Conservation (phyloP, 2,113 vertebrate genomes). For the Chitala chitala region DNA sequence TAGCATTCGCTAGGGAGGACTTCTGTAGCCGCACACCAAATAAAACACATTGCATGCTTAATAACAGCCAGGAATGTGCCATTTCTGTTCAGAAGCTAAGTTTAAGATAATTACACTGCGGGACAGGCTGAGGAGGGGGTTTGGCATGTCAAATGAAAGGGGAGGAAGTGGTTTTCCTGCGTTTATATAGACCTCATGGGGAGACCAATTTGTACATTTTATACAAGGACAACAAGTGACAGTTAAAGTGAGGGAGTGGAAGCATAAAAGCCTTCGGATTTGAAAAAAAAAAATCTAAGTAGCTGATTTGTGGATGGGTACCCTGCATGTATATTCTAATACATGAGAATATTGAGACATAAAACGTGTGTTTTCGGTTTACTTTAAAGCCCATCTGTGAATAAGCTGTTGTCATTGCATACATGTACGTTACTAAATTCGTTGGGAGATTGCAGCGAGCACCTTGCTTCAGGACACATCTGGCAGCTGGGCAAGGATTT, state of each 20-base stretch:
- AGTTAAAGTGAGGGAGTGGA: constrained; percentile 14
- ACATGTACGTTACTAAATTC: too few relatives aligned
- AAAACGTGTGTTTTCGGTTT: too few relatives aligned
- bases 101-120: neutral
- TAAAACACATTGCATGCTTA: neutral
- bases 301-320: too few relatives aligned
- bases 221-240: neutral
- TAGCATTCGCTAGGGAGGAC: too few relatives aligned
- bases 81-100: neutral
- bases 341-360: neutral
- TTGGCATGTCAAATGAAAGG: neutral
- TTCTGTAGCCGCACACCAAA: neutral
- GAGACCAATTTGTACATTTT: neutral
- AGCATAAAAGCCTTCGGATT: neutral
- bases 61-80: neutral
- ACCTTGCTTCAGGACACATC: too few relatives aligned
- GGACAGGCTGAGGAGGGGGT: neutral
- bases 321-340: neutral
- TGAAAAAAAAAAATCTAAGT: too few relatives aligned
- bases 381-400: too few relatives aligned
- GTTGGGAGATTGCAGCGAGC: too few relatives aligned
- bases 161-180: neutral
- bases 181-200: neutral
- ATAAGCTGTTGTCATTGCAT: too few relatives aligned
- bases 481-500: too few relatives aligned